These are phyloP conservation scores for Sebastes vulpes DNA, from an alignment of 2,797 vertebrate genomes.

Conservation along the genomic window DNA sequence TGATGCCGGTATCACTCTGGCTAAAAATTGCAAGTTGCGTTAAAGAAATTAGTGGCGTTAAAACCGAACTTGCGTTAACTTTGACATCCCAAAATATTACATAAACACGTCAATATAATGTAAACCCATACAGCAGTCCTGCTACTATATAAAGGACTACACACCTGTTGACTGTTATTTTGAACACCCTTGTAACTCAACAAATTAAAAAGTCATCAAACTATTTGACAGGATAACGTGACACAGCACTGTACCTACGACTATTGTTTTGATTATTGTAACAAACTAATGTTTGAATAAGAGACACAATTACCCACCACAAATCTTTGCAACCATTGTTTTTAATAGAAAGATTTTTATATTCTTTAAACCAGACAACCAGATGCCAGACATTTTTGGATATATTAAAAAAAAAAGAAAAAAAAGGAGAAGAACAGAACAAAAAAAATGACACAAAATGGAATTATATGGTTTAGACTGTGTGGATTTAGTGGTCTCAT, in stretches of 20 bases:
- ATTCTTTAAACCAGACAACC: slow-evolving; percentile 88
- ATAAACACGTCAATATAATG: background rate
- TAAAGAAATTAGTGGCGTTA: too few species aligned
- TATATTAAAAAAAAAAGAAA: slow-evolving; percentile 76
- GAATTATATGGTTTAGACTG: slow-evolving; percentile 88
- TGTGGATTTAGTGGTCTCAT: slow-evolving; percentile 90
- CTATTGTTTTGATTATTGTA: background rate
- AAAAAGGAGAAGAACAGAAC: slow-evolving; percentile 49
- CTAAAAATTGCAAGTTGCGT: too few species aligned
- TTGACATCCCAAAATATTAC: background rate
- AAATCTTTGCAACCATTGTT: slow-evolving; percentile 82
- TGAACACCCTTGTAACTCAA: background rate
- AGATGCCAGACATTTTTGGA: slow-evolving; percentile 89
- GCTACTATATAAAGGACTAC: background rate
- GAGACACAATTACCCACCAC: slow-evolving; percentile 45
- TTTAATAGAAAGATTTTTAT: slow-evolving; percentile 90
- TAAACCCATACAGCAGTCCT: background rate
- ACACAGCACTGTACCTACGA: background rate
- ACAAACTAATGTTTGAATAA: background rate
- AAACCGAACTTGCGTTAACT: too few species aligned
- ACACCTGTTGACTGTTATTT: background rate
- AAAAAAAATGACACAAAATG: slow-evolving; percentile 80
- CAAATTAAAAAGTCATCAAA: background rate
- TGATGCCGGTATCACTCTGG: too few species aligned
- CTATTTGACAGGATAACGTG: background rate